phyloP scores from a whole-genome alignment of 2,888 invertebrate genomes.

The Cataglyphis albicans region DNA sequence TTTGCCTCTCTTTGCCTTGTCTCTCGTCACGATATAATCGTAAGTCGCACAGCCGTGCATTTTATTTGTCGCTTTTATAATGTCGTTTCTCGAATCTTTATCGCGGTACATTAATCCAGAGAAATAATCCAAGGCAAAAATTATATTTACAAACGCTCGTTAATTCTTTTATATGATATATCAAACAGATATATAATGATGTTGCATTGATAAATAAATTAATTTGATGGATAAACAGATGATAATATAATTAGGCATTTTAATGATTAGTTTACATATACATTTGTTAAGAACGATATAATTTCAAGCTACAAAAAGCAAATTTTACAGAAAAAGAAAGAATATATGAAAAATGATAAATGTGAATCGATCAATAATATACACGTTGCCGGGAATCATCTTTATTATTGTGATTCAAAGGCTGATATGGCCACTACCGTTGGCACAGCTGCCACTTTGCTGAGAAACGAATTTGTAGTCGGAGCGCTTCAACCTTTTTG shows the following conservation, averaged over 20 bases:
- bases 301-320: not conserved
- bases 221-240: not conserved
- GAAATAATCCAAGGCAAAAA: not conserved
- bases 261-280: not conserved
- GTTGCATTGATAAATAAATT: not conserved
- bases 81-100: slow-evolving; percentile 8
- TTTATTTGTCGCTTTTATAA: slow-evolving; percentile 26
- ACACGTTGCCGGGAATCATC: slow-evolving; percentile 23
- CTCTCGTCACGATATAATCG: slow-evolving; percentile 51
- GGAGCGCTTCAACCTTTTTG: slow-evolving; percentile 59
- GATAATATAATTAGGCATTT: not conserved
- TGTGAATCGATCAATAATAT: slow-evolving; percentile 45
- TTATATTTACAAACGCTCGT: slow-evolving; percentile 21
- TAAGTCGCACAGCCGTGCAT: slow-evolving; percentile 22
- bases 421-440: slow-evolving; percentile 20
- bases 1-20: slow-evolving; percentile 20
- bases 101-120: not conserved
- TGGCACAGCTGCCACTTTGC: slow-evolving; percentile 73
- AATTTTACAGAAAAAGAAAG: not conserved
- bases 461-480: slow-evolving; percentile 71
- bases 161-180: not conserved
- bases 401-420: slow-evolving; percentile 41
- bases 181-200: not conserved
- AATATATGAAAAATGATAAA: slow-evolving; percentile 8
- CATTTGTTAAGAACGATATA: not conserved